A percentile compares a stretch with the other conserved stretches of the same genome.
Evolutionary conservation across 2,797 vertebrate species (phyloP).

Genomic region (Falco novaeseelandiae): DNA sequence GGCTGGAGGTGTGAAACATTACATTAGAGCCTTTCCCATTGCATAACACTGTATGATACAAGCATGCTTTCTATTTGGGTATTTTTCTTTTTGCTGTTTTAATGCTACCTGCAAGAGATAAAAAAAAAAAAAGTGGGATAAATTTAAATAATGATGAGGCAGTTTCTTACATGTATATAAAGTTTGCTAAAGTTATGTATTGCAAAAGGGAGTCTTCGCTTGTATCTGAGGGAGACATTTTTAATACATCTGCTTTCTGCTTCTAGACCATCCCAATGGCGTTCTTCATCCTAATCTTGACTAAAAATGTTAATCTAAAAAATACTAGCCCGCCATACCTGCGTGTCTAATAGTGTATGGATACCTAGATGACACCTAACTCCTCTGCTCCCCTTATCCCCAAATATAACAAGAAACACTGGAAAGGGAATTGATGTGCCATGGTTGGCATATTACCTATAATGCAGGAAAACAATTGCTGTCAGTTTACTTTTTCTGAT

Average conservation of each 20-base stretch:
- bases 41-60: not conserved
- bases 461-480: fast-evolving
- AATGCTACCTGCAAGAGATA: not conserved
- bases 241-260: not conserved
- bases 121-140: too few relatives aligned
- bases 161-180: not conserved
- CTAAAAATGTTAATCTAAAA: not conserved
- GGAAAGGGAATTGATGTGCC: fast-evolving
- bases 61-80: not conserved
- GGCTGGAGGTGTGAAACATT: not conserved
- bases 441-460: not conserved
- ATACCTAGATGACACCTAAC: not conserved
- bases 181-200: not conserved
- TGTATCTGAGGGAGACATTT: not conserved
- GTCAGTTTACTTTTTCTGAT: not conserved
- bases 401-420: not conserved
- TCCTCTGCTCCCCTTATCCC: not conserved
- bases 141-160: not conserved
- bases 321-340: not conserved
- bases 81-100: not conserved
- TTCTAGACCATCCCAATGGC: not conserved
- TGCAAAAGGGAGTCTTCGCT: fast-evolving
- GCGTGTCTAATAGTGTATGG: not conserved
- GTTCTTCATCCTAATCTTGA: not conserved
- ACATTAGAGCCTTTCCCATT: not conserved